Percentiles rank a stretch among this genome's conserved stretches.
Conservation (phyloP, 2,113 vertebrate genomes). For the Phalacrocorax pelagicus region DNA sequence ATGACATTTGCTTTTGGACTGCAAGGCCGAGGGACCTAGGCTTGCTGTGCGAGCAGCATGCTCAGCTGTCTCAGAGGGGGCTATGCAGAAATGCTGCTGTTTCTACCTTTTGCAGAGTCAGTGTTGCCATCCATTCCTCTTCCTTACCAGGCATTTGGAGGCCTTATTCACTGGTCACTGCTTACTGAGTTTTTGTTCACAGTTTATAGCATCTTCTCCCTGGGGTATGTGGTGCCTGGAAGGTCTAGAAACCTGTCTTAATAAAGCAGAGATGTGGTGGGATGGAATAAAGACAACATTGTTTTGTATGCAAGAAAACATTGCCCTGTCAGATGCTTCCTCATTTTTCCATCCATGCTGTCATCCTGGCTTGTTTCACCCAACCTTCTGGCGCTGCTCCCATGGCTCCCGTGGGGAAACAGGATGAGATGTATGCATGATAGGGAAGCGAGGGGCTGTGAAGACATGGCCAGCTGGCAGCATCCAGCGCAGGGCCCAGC, state of each 20-base stretch:
- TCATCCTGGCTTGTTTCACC: neutral
- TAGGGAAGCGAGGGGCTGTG: neutral
- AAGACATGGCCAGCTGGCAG: neutral
- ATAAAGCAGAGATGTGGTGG: neutral
- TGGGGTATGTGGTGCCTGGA: neutral
- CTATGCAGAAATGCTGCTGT: neutral
- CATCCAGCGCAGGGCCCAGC: neutral
- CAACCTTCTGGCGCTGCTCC: neutral
- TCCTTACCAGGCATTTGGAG: neutral
- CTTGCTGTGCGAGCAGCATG: neutral
- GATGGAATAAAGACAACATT: neutral
- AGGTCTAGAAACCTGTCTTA: neutral
- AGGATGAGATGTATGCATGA: neutral
- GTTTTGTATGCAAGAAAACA: neutral
- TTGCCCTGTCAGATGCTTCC: neutral
- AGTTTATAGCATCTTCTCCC: neutral
- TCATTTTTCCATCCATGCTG: neutral
- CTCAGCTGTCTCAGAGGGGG: neutral
- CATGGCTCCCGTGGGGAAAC: accelerated
- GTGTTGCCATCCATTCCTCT: neutral
- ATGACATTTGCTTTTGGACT: constrained; percentile 3
- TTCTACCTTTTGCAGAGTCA: neutral
- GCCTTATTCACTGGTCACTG: neutral
- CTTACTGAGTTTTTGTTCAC: neutral
- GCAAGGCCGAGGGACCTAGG: neutral